These are phyloP conservation scores for Drosophila mayri DNA, from an alignment of 1,140 invertebrate species.

Conservation along the genomic window DNA sequence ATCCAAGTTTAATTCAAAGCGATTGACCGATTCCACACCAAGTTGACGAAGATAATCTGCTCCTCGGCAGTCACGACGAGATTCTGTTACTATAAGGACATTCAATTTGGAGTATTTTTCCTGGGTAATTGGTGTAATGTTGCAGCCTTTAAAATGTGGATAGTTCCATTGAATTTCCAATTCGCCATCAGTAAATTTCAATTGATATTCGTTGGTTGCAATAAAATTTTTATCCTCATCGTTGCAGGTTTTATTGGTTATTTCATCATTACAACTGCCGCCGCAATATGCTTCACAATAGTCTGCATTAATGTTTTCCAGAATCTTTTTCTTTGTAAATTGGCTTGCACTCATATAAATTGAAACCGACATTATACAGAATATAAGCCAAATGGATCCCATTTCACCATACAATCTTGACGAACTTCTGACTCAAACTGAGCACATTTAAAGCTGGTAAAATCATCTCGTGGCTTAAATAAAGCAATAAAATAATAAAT, in stretches of 20 bases:
- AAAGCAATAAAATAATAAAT: neutral
- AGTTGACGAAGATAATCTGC: constrained; percentile 18
- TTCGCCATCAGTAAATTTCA: constrained; percentile 8
- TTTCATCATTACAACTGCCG: constrained; percentile 1
- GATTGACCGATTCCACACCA: constrained; percentile 4
- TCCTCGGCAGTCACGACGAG: neutral
- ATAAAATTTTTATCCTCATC: constrained; percentile 12
- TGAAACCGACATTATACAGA: neutral
- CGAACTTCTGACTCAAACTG: neutral
- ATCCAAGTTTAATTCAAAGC: constrained; percentile 9
- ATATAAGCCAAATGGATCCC: neutral
- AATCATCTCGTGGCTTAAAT: no score
- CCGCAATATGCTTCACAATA: constrained; percentile 13
- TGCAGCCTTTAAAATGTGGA: neutral
- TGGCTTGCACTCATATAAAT: neutral
- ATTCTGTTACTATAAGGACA: neutral
- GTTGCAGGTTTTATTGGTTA: neutral
- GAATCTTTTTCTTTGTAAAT: neutral
- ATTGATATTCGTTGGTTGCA: constrained; percentile 1
- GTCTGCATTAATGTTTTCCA: neutral
- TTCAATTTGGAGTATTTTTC: neutral
- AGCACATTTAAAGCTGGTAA: no score
- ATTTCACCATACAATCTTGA: neutral
- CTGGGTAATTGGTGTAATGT: neutral
- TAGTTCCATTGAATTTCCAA: constrained; percentile 15